Base-by-base conservation (phyloP, 2,888 invertebrate genomes). In the Dinocampus coccinellae region DNA sequence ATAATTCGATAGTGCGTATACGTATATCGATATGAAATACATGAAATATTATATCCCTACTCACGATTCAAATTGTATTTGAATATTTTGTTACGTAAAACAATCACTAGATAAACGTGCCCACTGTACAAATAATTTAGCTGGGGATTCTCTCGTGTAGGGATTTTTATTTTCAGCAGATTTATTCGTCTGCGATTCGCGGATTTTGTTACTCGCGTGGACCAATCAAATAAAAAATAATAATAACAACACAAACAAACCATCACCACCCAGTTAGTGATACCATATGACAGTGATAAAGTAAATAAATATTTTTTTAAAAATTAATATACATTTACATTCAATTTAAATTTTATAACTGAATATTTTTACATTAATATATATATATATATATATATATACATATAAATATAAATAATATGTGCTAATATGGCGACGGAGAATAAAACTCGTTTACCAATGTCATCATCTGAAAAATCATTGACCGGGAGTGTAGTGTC, bases 401-500 rank as follows among this genome's bases (percentile, higher is more conserved):
- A 20, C 10, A 10, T 29, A 22, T 29, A 33, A 33, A 26, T 36
- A 55, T 39, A 11, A 13, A 29, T 55, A 36, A 58, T 26, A 60
- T 36, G 20, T 11, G 55, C 62, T 78, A 84, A 85, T 76, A 88
- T 88, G 87, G 87, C 87, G 75, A 81, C 84, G 75, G 85, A 85
- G 69, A 79, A 81, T 73, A 82, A 78, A 78, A 83, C 84, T 75
- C 83, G 80, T 79, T 82, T 85, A 79, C 87, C 87, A 75, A 83
- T 87, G 74, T 88, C 87, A 73, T 87, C 87, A 70, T 86, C 87
- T 42, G 85, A 87, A 73, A 87, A 85, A 76, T 87, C 87, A 55
- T 80, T 87, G 69, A 82, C 85, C 72, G 81, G 83, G 75, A 87
- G 87, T 74, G 87, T 89, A 75, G 83, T 88, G 52, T 89, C 89